phyloP scores from a whole-genome alignment of 2,113 vertebrate species.

The Copsychus sechellarum region DNA sequence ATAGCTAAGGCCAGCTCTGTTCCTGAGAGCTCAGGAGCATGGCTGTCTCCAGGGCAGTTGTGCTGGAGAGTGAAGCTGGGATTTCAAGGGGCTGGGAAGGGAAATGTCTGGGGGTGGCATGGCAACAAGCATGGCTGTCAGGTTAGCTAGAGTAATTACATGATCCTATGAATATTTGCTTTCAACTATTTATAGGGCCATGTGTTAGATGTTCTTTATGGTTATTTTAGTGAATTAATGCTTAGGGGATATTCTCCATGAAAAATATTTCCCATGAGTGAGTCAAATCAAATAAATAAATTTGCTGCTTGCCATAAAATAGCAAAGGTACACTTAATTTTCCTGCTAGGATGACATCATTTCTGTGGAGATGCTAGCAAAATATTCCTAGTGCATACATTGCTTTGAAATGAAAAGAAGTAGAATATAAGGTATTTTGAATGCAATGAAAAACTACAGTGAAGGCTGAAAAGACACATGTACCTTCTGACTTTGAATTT shows the following conservation, averaged over 20 bases:
- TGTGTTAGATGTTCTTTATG: background rate
- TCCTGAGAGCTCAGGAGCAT: background rate
- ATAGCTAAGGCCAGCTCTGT: background rate
- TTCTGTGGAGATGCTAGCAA: background rate
- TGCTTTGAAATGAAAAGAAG: conserved; percentile 12
- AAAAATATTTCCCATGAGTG: conserved; percentile 9
- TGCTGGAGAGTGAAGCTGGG: background rate
- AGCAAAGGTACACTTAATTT: conserved; percentile 2
- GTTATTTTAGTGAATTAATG: conserved; percentile 14
- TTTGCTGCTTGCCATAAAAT: background rate
- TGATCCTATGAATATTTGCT: background rate
- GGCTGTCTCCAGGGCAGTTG: background rate
- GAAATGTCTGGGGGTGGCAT: background rate
- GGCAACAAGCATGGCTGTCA: background rate
- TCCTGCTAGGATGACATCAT: background rate
- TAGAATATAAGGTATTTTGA: background rate
- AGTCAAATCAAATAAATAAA: conserved; percentile 46
- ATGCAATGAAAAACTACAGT: background rate
- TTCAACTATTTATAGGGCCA: background rate
- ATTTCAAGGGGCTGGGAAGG: background rate
- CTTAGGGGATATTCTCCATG: background rate
- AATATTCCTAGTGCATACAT: background rate
- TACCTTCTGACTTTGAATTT: background rate
- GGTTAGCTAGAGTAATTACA: background rate
- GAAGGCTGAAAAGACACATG: background rate